phyloP scores from a whole-genome alignment of 2,797 vertebrate species.

The Rhadinocentrus ornatus region DNA sequence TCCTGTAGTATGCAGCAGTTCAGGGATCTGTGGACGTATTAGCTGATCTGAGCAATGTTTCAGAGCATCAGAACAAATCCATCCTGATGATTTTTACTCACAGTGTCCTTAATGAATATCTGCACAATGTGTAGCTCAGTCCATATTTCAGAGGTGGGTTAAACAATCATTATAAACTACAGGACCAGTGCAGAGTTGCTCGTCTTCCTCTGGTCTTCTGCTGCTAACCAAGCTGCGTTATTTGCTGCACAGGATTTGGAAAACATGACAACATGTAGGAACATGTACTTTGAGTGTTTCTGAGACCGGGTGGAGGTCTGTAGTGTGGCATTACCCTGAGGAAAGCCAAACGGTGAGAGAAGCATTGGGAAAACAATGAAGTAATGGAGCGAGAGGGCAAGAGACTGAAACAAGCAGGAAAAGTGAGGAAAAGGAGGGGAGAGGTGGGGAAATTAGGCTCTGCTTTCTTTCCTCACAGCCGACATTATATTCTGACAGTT shows the following conservation, averaged over 20 bases:
- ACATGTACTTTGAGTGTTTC: slow-evolving; percentile 44
- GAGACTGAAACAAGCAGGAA: slow-evolving; percentile 22
- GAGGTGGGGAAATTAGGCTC: slow-evolving; percentile 34
- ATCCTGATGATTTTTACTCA: neutral
- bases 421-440: slow-evolving; percentile 48
- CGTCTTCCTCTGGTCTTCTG: slow-evolving; percentile 14
- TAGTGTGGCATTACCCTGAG: slow-evolving; percentile 48
- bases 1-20: neutral
- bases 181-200: neutral
- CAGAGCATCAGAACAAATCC: neutral
- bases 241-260: slow-evolving; percentile 69
- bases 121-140: no score
- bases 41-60: neutral
- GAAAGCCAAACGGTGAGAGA: slow-evolving; percentile 70
- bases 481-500: slow-evolving; percentile 32
- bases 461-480: slow-evolving; percentile 45
- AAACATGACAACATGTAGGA: slow-evolving; percentile 71
- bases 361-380: slow-evolving; percentile 72
- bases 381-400: slow-evolving; percentile 62
- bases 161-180: neutral
- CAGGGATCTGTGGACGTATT: neutral
- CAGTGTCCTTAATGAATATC: neutral
- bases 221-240: slow-evolving; percentile 34
- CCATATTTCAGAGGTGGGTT: neutral
- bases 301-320: slow-evolving; percentile 56